Percentiles rank a stretch among this genome's conserved stretches.
phyloP scores from a whole-genome alignment of 2,888 invertebrate species.

The Rotaria socialis region DNA sequence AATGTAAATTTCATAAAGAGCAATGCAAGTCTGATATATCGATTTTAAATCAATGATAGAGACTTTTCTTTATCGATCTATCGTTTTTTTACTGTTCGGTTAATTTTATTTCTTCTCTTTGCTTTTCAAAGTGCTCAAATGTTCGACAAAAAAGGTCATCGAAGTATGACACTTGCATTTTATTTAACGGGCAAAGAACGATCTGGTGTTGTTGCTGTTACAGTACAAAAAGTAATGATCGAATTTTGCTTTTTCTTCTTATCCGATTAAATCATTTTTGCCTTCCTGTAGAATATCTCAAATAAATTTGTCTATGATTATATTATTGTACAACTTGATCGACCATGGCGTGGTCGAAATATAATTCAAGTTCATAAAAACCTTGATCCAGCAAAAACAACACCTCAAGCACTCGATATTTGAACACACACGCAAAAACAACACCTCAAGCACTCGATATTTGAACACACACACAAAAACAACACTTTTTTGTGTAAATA shows the following conservation, averaged over 20 bases:
- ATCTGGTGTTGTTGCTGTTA: slow-evolving; percentile 12
- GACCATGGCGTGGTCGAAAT: slow-evolving; percentile 2
- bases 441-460: background rate
- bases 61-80: too few species aligned
- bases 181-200: slow-evolving; percentile 23
- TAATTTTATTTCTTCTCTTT: background rate
- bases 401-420: background rate
- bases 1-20: too few species aligned
- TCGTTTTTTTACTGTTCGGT: too few species aligned
- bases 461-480: background rate
- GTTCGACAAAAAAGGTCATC: slow-evolving; percentile 29
- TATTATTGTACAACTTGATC: slow-evolving; percentile 31
- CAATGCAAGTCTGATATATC: too few species aligned
- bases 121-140: background rate
- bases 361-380: slow-evolving; percentile 7
- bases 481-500: background rate
- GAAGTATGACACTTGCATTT: background rate
- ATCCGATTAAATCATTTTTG: background rate
- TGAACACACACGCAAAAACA: background rate
- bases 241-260: background rate
- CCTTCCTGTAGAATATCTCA: background rate
- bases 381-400: background rate
- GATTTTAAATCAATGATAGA: too few species aligned
- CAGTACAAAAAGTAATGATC: background rate
- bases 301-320: slow-evolving; percentile 29